Percentiles rank a stretch among this genome's conserved stretches.
Conservation (phyloP, 2,888 invertebrate genomes). For the Drosophila meridionalis region DNA sequence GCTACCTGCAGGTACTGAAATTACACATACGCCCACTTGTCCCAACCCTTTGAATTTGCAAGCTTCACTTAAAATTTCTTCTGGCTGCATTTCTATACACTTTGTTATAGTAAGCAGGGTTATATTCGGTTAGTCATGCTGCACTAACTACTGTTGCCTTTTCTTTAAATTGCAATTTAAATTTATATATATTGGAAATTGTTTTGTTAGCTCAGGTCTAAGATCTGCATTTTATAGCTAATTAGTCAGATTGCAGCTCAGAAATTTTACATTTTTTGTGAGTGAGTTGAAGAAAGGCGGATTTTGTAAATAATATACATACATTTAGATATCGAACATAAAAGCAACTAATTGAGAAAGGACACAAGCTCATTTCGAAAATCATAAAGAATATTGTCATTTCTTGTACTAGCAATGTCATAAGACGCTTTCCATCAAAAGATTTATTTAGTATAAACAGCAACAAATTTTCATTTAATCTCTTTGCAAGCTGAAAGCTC, state of each 20-base stretch:
- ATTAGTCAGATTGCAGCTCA: neutral
- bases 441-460: too few species aligned
- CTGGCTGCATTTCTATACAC: constrained; percentile 23
- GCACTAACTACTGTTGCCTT: neutral
- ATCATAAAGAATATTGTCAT: too few species aligned
- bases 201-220: neutral
- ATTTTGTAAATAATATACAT: too few species aligned
- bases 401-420: too few species aligned
- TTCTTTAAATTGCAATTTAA: neutral
- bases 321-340: too few species aligned
- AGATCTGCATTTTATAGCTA: too few species aligned
- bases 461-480: too few species aligned
- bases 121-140: constrained; percentile 8
- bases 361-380: too few species aligned
- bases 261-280: neutral
- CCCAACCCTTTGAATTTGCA: constrained; percentile 19
- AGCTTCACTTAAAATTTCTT: constrained; percentile 12
- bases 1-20: constrained; percentile 28
- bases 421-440: too few species aligned
- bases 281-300: too few species aligned
- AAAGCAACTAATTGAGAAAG: too few species aligned
- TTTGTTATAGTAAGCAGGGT: neutral
- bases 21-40: constrained; percentile 66
- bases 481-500: too few species aligned
- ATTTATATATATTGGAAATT: neutral